phyloP scores from a whole-genome alignment of 53 echinoderm and acorn worm genomes.

The Echinometra lucunter region DNA sequence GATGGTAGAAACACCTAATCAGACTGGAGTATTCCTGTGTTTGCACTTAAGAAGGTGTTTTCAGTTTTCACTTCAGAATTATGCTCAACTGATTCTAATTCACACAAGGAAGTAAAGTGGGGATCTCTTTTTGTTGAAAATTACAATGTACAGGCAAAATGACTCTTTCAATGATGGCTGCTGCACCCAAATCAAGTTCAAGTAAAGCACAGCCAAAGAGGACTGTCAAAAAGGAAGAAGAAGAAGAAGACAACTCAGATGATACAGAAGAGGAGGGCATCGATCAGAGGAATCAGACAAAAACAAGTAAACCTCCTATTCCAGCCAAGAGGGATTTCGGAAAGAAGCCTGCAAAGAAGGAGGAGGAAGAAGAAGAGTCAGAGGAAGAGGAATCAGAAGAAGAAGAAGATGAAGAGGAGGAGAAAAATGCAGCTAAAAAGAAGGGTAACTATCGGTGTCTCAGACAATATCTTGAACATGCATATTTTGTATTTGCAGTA shows the following conservation, averaged over 20 bases:
- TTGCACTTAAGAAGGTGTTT: no score
- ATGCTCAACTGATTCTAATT: no score
- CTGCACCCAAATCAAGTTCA: slow-evolving; percentile 7
- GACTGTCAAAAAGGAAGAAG: not conserved
- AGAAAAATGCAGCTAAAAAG: not conserved
- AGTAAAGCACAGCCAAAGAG: not conserved
- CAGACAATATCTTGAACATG: no score
- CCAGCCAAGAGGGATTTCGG: not conserved
- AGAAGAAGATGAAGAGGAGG: not conserved
- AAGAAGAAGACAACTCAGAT: slow-evolving; percentile 22
- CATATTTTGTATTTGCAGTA: no score
- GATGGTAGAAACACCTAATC: no score
- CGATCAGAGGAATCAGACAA: not conserved
- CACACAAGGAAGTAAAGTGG: no score
- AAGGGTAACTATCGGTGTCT: not conserved
- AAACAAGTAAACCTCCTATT: not conserved
- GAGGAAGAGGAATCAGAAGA: slow-evolving; percentile 7
- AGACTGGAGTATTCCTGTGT: no score
- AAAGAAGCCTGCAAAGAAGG: not conserved
- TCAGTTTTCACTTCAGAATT: no score
- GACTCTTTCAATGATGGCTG: slow-evolving; percentile 37
- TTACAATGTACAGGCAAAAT: slow-evolving; percentile 16
- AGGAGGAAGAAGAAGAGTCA: not conserved
- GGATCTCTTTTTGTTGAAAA: no score
- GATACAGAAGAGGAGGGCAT: not conserved